Evolutionary conservation across 2,113 vertebrate genomes (phyloP).

Genomic region (Pelmatolapia mariae): DNA sequence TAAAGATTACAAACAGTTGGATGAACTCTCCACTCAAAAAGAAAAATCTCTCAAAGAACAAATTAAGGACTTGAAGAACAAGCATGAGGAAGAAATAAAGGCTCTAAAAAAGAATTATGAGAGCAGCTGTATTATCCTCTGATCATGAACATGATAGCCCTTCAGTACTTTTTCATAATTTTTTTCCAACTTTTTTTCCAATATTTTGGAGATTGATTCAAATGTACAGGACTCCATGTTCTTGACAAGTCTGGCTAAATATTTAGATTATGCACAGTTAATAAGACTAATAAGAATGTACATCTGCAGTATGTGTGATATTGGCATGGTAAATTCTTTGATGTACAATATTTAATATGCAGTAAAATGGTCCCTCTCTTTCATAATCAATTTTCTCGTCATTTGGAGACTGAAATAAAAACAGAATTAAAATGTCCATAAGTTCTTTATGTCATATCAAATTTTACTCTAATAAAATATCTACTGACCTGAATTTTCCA

Average conservation of each 20-base stretch:
- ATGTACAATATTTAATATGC: accelerated
- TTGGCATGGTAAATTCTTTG: too few species aligned
- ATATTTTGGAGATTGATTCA: background rate
- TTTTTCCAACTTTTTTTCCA: accelerated
- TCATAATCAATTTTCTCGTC: accelerated
- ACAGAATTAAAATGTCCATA: too few species aligned
- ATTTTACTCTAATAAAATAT: too few species aligned
- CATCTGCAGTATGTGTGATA: too few species aligned
- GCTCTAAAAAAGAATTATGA: accelerated
- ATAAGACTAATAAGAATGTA: too few species aligned
- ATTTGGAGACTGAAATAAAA: too few species aligned
- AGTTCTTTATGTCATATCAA: too few species aligned
- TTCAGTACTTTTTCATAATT: background rate
- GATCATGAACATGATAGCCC: accelerated
- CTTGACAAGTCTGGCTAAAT: background rate
- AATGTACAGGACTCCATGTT: background rate
- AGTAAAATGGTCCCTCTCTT: accelerated
- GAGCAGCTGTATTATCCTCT: accelerated
- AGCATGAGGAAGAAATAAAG: accelerated
- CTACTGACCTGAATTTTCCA: too few species aligned
- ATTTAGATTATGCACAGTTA: too few species aligned
- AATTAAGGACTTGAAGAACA: accelerated
- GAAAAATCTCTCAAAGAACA: background rate
- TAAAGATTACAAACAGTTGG: accelerated
- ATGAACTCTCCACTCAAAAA: accelerated